Conservation (phyloP, 2,113 vertebrate genomes). For the Gnathonemus echidnorhynchus region DNA sequence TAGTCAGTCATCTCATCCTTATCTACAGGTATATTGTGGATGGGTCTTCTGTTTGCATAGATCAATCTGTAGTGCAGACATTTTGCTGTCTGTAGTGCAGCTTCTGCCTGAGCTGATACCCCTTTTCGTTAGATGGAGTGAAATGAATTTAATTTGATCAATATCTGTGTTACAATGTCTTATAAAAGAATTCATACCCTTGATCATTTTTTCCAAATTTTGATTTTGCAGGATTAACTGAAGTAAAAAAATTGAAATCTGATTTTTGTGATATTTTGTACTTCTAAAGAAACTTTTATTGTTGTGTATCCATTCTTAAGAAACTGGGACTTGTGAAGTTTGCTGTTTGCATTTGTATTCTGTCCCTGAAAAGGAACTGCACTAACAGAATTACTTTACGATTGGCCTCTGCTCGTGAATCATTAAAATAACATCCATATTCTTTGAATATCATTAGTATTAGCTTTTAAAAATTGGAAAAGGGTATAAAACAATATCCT, state of each 20-base stretch:
- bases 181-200: not conserved
- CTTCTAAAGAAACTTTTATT: not conserved
- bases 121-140: not conserved
- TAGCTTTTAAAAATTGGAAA: not conserved
- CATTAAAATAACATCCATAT: not conserved
- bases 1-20: constrained; percentile 30
- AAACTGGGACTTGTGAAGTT: not conserved
- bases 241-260: not conserved
- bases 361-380: not conserved
- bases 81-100: not conserved
- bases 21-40: constrained; percentile 29
- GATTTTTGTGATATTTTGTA: not conserved
- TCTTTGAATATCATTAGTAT: not conserved
- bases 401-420: not conserved
- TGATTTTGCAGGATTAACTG: not conserved
- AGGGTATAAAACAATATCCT: not conserved
- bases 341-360: not conserved
- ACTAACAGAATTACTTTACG: not conserved
- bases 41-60: constrained; percentile 16
- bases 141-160: not conserved
- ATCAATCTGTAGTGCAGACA: constrained; percentile 1
- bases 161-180: not conserved
- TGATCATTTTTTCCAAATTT: not conserved
- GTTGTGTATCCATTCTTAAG: not conserved
- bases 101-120: not conserved